phyloP scores from a whole-genome alignment of 2,113 vertebrate species.

The Nannobrachium achirus region DNA sequence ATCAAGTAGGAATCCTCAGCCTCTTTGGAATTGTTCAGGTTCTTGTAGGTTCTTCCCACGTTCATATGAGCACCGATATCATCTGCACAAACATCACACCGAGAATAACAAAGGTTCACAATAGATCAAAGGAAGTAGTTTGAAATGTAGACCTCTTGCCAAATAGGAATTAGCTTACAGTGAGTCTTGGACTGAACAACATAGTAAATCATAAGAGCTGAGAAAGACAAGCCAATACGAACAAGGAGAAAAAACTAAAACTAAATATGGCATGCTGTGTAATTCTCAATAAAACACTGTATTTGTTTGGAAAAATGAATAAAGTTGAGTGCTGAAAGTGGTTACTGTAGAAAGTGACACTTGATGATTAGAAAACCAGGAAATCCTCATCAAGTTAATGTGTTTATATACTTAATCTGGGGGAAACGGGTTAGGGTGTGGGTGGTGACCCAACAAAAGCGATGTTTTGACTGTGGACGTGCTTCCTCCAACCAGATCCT shows the following conservation, averaged over 20 bases:
- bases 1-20: slow-evolving; percentile 95
- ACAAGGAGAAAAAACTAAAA: too few species aligned
- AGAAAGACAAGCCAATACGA: too few species aligned
- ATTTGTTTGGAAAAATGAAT: neutral
- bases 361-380: slow-evolving; percentile 32
- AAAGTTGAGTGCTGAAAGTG: slow-evolving; percentile 7
- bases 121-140: neutral
- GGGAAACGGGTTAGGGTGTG: slow-evolving; percentile 56
- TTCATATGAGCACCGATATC: slow-evolving; percentile 99
- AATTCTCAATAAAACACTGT: neutral
- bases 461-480: slow-evolving; percentile 10
- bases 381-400: slow-evolving; percentile 53
- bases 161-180: too few species aligned
- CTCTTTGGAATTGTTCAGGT: slow-evolving; percentile 93
- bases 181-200: too few species aligned
- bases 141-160: too few species aligned
- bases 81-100: slow-evolving; percentile 73
- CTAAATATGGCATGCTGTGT: neutral
- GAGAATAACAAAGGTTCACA: neutral
- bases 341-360: slow-evolving; percentile 13
- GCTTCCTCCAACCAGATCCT: slow-evolving; percentile 24
- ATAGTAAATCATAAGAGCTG: too few species aligned
- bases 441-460: slow-evolving; percentile 34
- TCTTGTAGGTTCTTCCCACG: slow-evolving; percentile 98
- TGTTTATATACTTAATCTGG: slow-evolving; percentile 51